Percentiles rank a stretch among this genome's conserved stretches.
phyloP scores from a whole-genome alignment of 2,888 invertebrate genomes.

The Oligia latruncula region DNA sequence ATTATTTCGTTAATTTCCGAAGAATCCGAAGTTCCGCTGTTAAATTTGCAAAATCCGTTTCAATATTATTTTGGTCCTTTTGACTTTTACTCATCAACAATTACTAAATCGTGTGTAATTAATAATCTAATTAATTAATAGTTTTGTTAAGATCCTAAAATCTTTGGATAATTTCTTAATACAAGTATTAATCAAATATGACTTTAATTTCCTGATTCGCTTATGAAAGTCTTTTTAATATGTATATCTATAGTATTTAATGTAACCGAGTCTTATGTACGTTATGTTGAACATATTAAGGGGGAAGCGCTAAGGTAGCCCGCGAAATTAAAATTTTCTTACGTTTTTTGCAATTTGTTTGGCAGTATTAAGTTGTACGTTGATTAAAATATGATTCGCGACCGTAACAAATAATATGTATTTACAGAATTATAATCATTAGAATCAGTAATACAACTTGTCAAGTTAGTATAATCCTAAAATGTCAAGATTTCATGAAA shows the following conservation, averaged over 20 bases:
- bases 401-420: too few relatives aligned
- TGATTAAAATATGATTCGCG: too few relatives aligned
- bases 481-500: too few relatives aligned
- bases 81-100: not conserved
- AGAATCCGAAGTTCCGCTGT: not conserved
- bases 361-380: too few relatives aligned
- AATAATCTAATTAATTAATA: not conserved
- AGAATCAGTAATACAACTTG: too few relatives aligned
- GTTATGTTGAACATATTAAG: too few relatives aligned
- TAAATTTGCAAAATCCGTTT: not conserved
- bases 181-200: slow-evolving; percentile 5
- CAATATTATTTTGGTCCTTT: not conserved
- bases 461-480: too few relatives aligned
- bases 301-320: too few relatives aligned
- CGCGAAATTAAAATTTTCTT: too few relatives aligned
- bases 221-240: not conserved
- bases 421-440: too few relatives aligned
- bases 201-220: slow-evolving; percentile 20
- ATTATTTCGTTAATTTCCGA: not conserved
- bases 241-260: not conserved
- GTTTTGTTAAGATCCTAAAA: not conserved
- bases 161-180: not conserved
- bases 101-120: not conserved
- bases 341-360: too few relatives aligned
- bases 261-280: not conserved